Evolutionary conservation across 2,888 invertebrate genomes (phyloP), one percentile per base, ranked within the genome.

Genomic region (Brachypalpus laphriformis): DNA sequence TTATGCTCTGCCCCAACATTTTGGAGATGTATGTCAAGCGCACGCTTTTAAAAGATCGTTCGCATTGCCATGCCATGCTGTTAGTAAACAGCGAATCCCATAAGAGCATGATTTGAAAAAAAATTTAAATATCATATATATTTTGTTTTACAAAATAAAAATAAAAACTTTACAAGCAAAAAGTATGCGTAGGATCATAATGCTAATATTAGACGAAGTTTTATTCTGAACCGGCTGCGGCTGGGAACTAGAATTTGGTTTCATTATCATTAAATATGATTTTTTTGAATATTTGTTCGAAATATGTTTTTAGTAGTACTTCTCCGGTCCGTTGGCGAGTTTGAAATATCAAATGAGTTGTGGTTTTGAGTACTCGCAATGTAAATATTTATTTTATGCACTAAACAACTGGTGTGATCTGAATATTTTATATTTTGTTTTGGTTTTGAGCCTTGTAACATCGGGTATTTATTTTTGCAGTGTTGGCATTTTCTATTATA

Each of bases 171-270:
- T 37, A 56, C 54, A 45, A 56, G n/a, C 45, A 49, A 51, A 63
- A 34, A 56, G 34, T 59, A 57, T 63, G 45, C 65, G 66, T 77
- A 66, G 45, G 82, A 65, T 42, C 51, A 49, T 37, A 16, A 14
- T 16, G 16, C 72, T 78, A 82, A 82, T 78, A 78, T 61, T 82
- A 82, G 82, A 51, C 16, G 40, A 11, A 40, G 47, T 54, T 54
- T 71, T 65, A 45, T 25, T 8, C 14, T 31, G 31, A 45, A 9
- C 31, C 37, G 28, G 42, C 34, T 16, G 47, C 8, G 45, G 25
- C 37, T 54, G 18, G 16, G 47, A 49, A 57, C n/a, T 65, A 31
- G 16, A 42, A 34, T 25, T 54, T 22, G 14, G 16, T 49, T 56
- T 63, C 34, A 45, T 42, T 47, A 34, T 61, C 57, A 57, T 14